Conservation (phyloP, 2,888 invertebrate species). For the Oxycera nigricornis region DNA sequence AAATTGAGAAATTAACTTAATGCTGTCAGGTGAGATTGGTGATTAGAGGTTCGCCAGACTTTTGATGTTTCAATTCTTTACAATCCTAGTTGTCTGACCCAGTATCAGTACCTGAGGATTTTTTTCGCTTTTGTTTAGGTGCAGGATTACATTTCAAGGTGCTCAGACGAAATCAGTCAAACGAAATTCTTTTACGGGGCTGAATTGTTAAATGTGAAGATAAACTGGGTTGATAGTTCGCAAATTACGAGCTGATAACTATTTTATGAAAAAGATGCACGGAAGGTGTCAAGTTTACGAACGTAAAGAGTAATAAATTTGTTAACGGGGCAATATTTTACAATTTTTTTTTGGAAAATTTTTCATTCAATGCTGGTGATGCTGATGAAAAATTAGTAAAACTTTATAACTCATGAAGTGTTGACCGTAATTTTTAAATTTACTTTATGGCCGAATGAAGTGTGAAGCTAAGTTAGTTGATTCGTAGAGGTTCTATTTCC, state of each 20-base stretch:
- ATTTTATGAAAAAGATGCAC: slow-evolving; percentile 20
- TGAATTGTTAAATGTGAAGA: background rate
- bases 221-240: background rate
- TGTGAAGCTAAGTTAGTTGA: no score
- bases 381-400: no score
- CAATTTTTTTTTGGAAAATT: background rate
- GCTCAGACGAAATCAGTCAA: background rate
- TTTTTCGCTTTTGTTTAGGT: background rate
- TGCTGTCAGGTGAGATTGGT: slow-evolving; percentile 39
- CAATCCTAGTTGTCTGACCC: slow-evolving; percentile 11
- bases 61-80: slow-evolving; percentile 36
- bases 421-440: no score
- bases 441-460: no score
- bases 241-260: slow-evolving; percentile 38
- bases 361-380: no score
- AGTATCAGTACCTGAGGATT: background rate
- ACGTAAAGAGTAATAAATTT: background rate
- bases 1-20: slow-evolving; percentile 40
- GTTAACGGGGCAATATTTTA: background rate
- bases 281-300: slow-evolving; percentile 33
- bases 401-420: no score
- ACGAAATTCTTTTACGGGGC: background rate
- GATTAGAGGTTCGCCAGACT: slow-evolving; percentile 26
- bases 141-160: background rate
- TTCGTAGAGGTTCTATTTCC: no score